A percentile compares a stretch with the other conserved stretches of the same genome.
Evolutionary conservation across 2,888 invertebrate genomes (phyloP).

Genomic region (Nebria brevicollis): DNA sequence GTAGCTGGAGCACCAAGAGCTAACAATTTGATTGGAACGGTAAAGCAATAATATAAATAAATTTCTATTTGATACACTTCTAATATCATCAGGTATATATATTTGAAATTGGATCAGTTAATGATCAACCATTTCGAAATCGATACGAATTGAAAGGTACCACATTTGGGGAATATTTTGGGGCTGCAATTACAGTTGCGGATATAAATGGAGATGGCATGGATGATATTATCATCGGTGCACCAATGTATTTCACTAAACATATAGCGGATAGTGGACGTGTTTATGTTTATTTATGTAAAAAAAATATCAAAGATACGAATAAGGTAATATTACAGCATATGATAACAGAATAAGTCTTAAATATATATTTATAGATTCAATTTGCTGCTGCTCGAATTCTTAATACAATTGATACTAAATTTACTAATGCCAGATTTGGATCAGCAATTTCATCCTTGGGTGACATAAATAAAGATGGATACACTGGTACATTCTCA

Average conservation of each 20-base stretch:
- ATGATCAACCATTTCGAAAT: conserved; percentile 2
- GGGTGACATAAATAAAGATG: conserved; percentile 42
- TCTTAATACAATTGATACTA: neutral
- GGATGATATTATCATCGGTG: conserved; percentile 72
- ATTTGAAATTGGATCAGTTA: neutral
- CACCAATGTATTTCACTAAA: conserved; percentile 65
- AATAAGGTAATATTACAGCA: neutral
- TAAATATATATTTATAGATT: neutral
- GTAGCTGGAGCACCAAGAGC: conserved; percentile 33
- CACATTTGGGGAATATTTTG: conserved; percentile 71
- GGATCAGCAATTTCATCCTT: conserved; percentile 32
- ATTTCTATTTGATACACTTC: neutral
- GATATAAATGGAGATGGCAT: conserved; percentile 70
- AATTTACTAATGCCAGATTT: conserved; percentile 9
- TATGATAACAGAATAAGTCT: neutral
- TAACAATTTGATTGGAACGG: conserved; percentile 24
- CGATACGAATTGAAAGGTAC: conserved; percentile 16
- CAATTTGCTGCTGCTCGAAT: neutral
- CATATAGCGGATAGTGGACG: conserved; percentile 68
- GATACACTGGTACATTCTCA: conserved; percentile 19
- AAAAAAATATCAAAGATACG: neutral
- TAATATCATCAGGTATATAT: conserved; percentile 17
- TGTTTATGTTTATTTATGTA: conserved; percentile 62
- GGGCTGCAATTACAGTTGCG: conserved; percentile 67
- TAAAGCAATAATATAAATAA: neutral